Percentiles rank a stretch among this genome's conserved stretches.
Evolutionary conservation across 2,113 vertebrate species (phyloP).

Genomic region (Rhineura floridana): DNA sequence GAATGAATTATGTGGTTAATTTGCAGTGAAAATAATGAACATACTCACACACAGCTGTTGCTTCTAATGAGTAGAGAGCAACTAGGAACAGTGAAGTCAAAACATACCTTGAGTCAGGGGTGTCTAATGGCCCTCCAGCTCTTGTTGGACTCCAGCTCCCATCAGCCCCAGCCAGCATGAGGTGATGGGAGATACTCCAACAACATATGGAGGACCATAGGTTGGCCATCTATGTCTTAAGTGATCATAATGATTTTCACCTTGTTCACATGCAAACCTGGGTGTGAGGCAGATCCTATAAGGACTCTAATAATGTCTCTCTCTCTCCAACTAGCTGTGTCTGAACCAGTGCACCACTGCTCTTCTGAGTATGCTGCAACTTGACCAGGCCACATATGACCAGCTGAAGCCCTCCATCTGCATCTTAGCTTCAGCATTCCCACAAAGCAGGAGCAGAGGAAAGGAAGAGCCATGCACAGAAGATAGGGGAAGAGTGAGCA

Average conservation of each 20-base stretch:
- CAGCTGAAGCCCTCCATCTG: neutral
- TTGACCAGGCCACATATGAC: no score
- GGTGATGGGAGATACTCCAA: no score
- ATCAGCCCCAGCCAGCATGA: neutral
- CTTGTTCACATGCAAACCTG: neutral
- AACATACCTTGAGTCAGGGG: neutral
- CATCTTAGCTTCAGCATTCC: no score
- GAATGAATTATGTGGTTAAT: neutral
- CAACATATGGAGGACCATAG: no score
- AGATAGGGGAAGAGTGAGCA: neutral
- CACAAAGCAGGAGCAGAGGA: neutral
- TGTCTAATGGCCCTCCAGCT: neutral
- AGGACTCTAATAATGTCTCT: no score
- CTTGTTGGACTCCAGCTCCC: neutral
- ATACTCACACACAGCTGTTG: neutral
- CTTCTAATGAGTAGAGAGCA: neutral
- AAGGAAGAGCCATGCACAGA: neutral
- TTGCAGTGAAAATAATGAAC: neutral
- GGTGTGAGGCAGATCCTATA: neutral
- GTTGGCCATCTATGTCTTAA: neutral
- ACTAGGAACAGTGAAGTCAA: neutral
- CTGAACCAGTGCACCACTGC: no score
- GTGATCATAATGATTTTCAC: neutral
- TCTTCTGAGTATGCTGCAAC: no score
- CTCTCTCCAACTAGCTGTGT: no score